Base-by-base conservation (phyloP, 92 coral and sea anemone species). In the Siderastrea siderea region DNA sequence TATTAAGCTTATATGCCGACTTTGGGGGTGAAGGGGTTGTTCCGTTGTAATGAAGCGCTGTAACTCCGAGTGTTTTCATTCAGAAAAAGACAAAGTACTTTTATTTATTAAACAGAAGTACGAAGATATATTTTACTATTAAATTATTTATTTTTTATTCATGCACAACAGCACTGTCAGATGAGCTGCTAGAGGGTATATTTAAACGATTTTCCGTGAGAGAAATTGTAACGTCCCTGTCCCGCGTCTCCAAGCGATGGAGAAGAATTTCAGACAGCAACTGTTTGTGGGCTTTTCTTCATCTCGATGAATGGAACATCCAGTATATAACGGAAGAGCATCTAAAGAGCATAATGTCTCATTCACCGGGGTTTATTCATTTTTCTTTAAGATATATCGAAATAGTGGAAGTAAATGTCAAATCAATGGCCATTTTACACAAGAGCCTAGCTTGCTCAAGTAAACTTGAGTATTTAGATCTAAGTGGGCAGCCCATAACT, bases 251-350 rank as follows among this genome's bases (percentile, higher is more conserved):
- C 75, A 75, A 75, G 75, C 78, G 79, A 60, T 77, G 87, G 92
- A 47, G 58, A 68, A 54, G 71, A 62, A 74, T 88, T 52, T 88
- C 77, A 68, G 78, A 48, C 64, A 82, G 75, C 66, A 61, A 75
- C 71, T 74, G 47, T 82, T 75, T 88, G 79, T 88, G 92, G 88
- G 64, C n/a, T 17, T 8, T 64, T 75, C 74, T 88, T 49, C 77
- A 75, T 83, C 72, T 82, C 71, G 88, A 82, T 64, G 92, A 88
- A 75, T 82, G 92, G 86, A 88, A 81, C 80, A 78, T 86, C 79
- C 51, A 74, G 60, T 62, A 68, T 82, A 76, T 88, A 58, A 68
- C 45, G 19, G 65, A 83, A 82, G 88, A 47, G 61, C 82, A 77
- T 50, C 64, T 88, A 55, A 63, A 59, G 52, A 88, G 71, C 67